Evolutionary conservation across 2,888 invertebrate species (phyloP).

Genomic region (Biston stratarius): DNA sequence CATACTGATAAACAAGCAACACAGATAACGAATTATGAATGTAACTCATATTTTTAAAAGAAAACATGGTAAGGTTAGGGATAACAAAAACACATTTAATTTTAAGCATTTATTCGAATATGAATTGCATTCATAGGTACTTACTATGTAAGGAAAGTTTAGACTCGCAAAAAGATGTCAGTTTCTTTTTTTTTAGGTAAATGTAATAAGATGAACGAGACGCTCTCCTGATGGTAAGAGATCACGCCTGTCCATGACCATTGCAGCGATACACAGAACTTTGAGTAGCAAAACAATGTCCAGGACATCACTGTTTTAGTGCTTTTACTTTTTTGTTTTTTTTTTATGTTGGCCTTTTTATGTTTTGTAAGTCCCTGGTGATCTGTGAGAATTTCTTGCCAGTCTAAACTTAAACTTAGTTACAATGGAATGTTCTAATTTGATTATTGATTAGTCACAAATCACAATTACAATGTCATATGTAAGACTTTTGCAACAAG

Average conservation of each 20-base stretch:
- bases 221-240: no score
- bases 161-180: constrained; percentile 4
- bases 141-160: constrained; percentile 20
- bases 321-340: not conserved
- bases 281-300: no score
- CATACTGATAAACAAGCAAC: constrained; percentile 39
- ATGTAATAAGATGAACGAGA: no score
- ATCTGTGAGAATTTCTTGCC: constrained; percentile 5
- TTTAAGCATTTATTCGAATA: constrained; percentile 81
- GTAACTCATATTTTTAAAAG: constrained; percentile 79
- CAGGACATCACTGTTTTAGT: not conserved
- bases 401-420: constrained; percentile 7
- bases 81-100: constrained; percentile 67
- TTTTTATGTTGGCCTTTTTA: not conserved
- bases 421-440: constrained; percentile 31
- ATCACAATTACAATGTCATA: constrained; percentile 17
- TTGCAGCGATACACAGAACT: no score
- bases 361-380: not conserved
- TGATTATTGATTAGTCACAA: constrained; percentile 20
- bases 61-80: constrained; percentile 48
- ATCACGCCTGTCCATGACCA: no score
- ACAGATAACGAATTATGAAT: constrained; percentile 69
- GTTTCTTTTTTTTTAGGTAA: not conserved
- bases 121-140: constrained; percentile 81
- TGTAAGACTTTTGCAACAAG: not conserved